Evolutionary conservation across 2,797 vertebrate species (phyloP), one percentile per base, ranked within the genome.

Genomic region (Oryzias sinensis): DNA sequence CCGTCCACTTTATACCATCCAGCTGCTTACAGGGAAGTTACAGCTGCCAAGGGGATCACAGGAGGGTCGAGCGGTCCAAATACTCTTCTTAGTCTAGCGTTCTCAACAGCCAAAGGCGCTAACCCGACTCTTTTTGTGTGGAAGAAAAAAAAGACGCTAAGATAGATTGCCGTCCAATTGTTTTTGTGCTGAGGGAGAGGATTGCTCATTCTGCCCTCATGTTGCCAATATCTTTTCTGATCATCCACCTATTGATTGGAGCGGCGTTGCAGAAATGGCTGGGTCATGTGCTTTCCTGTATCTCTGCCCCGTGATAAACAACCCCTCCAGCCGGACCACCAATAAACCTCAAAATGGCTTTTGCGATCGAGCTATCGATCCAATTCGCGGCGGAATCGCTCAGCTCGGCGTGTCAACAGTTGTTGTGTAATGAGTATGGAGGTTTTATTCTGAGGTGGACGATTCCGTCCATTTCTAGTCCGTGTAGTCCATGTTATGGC

Each of bases 81-180:
- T 59, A 14, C 24, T 9, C 5, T 18, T 44, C 25, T 43, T 6
- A 24, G 24, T 58, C 56, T 2, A 44, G 27, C 27, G 27, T 27
- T 37, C 1, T 9, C 3, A 37, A 37, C 33, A 37, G 33, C 33
- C 5, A 17, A 18, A 47, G 45, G 18, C 52, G 3, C 18, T 14
- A 15, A 5, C 4, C 41, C 4, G 33, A 37, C 33, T 11, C 9
- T 37, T 37, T 43, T 52, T 41, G 16, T 53, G 22, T 25, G 22
- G 46, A 14, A 13, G 45, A 37, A 37, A 37, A 37, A 37, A 37
- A 37, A 37, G 13, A 11, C 3, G 9, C 33, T 37, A 16, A 84
- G 80, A 89, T 70, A 89, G 77, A 90, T 88, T 82, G 77, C 74
- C 68, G 63, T 86, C 88, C 86, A 81, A 65, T 78, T 84, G 79